These are phyloP conservation scores for Pimpla rufipes DNA, from an alignment of 2,888 invertebrate genomes.

Conservation along the genomic window DNA sequence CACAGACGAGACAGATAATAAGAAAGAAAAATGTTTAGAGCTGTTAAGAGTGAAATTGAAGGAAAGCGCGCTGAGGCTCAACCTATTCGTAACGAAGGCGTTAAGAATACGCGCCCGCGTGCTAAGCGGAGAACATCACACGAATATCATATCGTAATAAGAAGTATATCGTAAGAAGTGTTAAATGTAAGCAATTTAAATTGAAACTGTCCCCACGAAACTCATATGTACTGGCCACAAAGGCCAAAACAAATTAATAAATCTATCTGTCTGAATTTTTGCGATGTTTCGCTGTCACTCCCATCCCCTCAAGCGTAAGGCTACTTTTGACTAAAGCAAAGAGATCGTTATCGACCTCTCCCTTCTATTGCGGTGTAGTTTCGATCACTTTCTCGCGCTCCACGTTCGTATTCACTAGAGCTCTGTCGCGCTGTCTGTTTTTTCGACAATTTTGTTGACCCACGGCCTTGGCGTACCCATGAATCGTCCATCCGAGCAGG, in stretches of 20 bases:
- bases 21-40: background rate
- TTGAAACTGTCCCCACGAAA: background rate
- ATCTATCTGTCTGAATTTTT: too few species aligned
- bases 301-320: too few species aligned
- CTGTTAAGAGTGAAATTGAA: background rate
- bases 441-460: too few species aligned
- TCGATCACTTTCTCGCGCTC: too few species aligned
- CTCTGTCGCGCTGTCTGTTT: too few species aligned
- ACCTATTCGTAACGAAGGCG: background rate
- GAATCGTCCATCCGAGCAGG: too few species aligned
- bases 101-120: constrained; percentile 4
- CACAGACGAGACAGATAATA: background rate
- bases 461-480: too few species aligned
- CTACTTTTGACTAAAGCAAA: too few species aligned
- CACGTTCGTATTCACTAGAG: too few species aligned
- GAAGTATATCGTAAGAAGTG: background rate
- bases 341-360: too few species aligned
- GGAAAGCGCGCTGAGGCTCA: background rate
- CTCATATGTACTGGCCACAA: background rate
- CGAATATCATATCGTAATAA: background rate
- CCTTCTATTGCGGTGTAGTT: too few species aligned
- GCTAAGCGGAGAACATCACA: background rate
- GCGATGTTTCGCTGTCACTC: too few species aligned
- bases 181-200: background rate
- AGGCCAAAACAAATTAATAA: constrained; percentile 9